phyloP scores from a whole-genome alignment of 92 coral and sea anemone species.

The Pocillopora grandis region DNA sequence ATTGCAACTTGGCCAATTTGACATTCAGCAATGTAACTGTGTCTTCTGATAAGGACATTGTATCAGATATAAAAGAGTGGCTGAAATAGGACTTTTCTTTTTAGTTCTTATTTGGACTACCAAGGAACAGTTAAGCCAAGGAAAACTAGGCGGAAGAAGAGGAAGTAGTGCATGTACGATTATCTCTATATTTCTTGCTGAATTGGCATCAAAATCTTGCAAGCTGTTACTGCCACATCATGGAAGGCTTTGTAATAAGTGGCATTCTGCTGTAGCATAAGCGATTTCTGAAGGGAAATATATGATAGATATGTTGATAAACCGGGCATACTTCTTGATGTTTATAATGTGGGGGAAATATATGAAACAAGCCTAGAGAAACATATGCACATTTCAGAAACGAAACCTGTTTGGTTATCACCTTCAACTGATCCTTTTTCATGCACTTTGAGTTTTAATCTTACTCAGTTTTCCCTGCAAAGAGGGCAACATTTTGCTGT shows the following conservation, averaged over 20 bases:
- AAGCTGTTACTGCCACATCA: constrained; percentile 17
- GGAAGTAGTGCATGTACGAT: constrained; percentile 32
- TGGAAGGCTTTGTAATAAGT: constrained; percentile 26
- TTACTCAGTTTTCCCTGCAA: constrained; percentile 18
- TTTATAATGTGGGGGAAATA: constrained; percentile 10
- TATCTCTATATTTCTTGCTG: not conserved
- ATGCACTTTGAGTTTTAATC: constrained; percentile 20
- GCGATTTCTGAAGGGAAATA: constrained; percentile 20
- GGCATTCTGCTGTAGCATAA: constrained; percentile 22
- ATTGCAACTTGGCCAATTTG: constrained; percentile 26
- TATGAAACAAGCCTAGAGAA: constrained; percentile 3
- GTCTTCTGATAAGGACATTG: constrained; percentile 24
- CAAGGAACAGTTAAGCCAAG: constrained; percentile 32
- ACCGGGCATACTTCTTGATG: constrained; percentile 17
- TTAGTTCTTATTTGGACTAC: constrained; percentile 36
- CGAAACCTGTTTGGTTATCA: constrained; percentile 32
- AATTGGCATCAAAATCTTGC: constrained; percentile 11
- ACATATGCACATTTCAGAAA: constrained; percentile 20
- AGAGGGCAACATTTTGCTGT: constrained; percentile 23
- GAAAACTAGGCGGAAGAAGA: constrained; percentile 27
- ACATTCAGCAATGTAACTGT: constrained; percentile 10
- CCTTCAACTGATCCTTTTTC: constrained; percentile 29
- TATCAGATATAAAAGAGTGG: constrained; percentile 23
- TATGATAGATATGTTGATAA: constrained; percentile 21
- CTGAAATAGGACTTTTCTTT: constrained; percentile 7